These are phyloP conservation scores for Ladona fulva DNA, from an alignment of 1,140 invertebrate genomes.

Conservation along the genomic window DNA sequence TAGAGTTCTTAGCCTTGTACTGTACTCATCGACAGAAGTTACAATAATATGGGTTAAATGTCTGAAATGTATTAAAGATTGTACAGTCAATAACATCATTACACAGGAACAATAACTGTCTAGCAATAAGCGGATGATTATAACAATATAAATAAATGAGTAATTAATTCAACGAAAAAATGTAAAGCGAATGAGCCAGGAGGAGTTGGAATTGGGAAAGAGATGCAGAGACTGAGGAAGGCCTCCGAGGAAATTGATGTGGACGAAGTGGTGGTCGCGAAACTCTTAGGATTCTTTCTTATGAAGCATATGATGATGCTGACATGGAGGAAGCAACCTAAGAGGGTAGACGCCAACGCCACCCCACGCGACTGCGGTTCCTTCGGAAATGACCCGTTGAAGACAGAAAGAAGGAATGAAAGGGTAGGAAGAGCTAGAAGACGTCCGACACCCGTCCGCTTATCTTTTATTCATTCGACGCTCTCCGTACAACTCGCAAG, in stretches of 20 bases:
- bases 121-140: too few species aligned
- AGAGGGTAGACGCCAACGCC: background rate
- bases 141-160: too few species aligned
- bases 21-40: too few species aligned
- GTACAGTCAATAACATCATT: too few species aligned
- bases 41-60: too few species aligned
- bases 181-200: background rate
- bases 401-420: background rate
- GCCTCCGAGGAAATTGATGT: background rate
- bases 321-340: background rate
- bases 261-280: background rate
- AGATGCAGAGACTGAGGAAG: background rate
- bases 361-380: background rate
- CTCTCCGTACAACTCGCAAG: background rate
- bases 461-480: constrained; percentile 5
- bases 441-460: background rate
- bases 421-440: background rate
- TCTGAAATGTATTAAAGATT: too few species aligned
- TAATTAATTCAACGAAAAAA: too few species aligned
- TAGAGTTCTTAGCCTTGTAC: too few species aligned
- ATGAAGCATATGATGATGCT: too few species aligned
- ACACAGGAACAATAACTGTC: too few species aligned
- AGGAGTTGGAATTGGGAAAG: background rate
- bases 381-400: background rate
- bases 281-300: too few species aligned